phyloP scores from a whole-genome alignment of 2,888 invertebrate species.

The Cerastoderma edule region DNA sequence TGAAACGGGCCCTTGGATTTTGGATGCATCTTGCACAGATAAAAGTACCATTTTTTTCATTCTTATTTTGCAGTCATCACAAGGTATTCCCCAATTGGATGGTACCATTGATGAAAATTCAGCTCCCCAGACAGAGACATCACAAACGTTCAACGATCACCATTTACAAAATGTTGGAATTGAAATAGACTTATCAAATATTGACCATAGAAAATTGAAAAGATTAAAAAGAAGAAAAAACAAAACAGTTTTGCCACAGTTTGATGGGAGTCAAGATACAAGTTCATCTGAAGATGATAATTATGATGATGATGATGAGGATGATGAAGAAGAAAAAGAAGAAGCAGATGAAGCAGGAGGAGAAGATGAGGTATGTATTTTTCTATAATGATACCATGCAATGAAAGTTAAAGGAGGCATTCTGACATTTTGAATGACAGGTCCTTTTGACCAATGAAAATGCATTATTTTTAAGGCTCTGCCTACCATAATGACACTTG shows the following conservation, averaged over 20 bases:
- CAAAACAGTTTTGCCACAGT: constrained; percentile 50
- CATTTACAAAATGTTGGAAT: background rate
- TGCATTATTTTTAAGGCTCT: no score
- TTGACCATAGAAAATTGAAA: constrained; percentile 8
- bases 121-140: background rate
- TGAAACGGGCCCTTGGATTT: no score
- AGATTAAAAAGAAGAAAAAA: background rate
- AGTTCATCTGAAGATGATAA: constrained; percentile 89
- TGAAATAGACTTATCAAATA: constrained; percentile 13
- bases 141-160: background rate
- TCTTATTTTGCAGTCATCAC: constrained; percentile 14
- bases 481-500: no score
- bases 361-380: constrained; percentile 81
- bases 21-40: no score
- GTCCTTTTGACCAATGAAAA: no score
- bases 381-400: no score
- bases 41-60: no score
- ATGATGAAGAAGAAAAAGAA: constrained; percentile 89
- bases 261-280: constrained; percentile 82
- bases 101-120: constrained; percentile 75
- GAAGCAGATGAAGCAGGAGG: constrained; percentile 89
- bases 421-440: no score
- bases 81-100: constrained; percentile 61
- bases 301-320: constrained; percentile 89
- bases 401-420: no score